Base-by-base conservation (phyloP, 2,113 vertebrate genomes). In the Thamnaconus septentrionalis region DNA sequence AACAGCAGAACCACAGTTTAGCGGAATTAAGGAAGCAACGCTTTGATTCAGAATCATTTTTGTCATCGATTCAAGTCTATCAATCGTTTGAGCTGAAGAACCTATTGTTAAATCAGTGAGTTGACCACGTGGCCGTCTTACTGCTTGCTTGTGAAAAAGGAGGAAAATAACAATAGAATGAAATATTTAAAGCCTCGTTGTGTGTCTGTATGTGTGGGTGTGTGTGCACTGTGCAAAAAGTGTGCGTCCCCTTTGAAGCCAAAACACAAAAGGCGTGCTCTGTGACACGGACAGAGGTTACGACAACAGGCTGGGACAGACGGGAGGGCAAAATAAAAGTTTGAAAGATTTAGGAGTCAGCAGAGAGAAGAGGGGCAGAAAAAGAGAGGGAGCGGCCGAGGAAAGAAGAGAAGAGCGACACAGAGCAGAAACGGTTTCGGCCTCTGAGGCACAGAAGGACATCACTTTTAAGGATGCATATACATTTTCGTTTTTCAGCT, bases 211-310 rank as follows among this genome's bases (percentile, higher is more conserved):
- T 2, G 18, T 31, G 18, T 31, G 18, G 18, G 18, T 31, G 18
- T 3, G 12, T 68, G 52, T 59, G 53, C 5, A 4, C 18, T 66
- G 65, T 18, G 53, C 55, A 60, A 46, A 66, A 31, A 31, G 18
- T 31, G 18, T 59, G 65, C 18, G 8, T 50, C 18, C 71, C 56
- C 61, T 76, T 79, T 81, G 73, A 84, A 74, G 76, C 57, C 12
- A 12, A 71, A 71, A 81, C 74, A n/a, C n/a, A n/a, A 69, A 82
- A 80, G 57, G 64, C 61, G 56, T 85, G 77, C 75, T 65, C 75
- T 83, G 72, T 88, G 83, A 85, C 82, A 83, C 60, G 48, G 78
- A 81, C 76, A 64, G 53, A 41, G 41, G 47, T 70, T 84, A 90
- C 78, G 85, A 46, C 54, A n/a, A 4, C 44, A 41, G 53, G 67